These are phyloP conservation scores for Cherax destructor DNA, from an alignment of 1,140 invertebrate species.

Conservation along the genomic window DNA sequence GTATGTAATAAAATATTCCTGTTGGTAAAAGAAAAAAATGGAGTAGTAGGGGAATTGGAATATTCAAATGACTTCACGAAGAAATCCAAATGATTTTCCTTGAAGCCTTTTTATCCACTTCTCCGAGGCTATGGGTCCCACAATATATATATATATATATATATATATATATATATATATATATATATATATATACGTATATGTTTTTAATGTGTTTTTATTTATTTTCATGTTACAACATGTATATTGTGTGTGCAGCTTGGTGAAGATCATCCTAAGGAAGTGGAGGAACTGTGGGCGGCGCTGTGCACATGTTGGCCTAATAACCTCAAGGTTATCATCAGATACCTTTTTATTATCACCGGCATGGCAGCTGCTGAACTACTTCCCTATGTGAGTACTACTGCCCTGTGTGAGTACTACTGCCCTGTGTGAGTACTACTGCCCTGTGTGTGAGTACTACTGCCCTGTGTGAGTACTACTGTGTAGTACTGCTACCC, in stretches of 20 bases:
- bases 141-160: no score
- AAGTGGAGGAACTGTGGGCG: conserved; percentile 96
- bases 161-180: no score
- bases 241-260: conserved; percentile 80
- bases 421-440: conserved; percentile 84
- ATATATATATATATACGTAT: no score
- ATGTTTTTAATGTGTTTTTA: background rate
- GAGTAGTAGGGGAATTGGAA: no score
- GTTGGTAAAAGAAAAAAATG: no score
- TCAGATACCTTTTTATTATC: conserved; percentile 97
- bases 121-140: no score
- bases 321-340: conserved; percentile 97
- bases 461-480: conserved; percentile 75
- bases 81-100: no score
- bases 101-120: no score
- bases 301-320: conserved; percentile 96
- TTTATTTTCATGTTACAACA: no score
- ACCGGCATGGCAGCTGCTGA: conserved; percentile 96
- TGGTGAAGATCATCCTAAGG: conserved; percentile 95
- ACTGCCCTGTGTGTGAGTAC: conserved; percentile 83
- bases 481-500: conserved; percentile 79
- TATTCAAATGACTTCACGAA: no score
- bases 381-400: conserved; percentile 89
- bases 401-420: conserved; percentile 62
- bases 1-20: no score